A percentile compares a stretch with the other conserved stretches of the same genome.
phyloP scores from a whole-genome alignment of 2,797 vertebrate species.

The Argentina silus region DNA sequence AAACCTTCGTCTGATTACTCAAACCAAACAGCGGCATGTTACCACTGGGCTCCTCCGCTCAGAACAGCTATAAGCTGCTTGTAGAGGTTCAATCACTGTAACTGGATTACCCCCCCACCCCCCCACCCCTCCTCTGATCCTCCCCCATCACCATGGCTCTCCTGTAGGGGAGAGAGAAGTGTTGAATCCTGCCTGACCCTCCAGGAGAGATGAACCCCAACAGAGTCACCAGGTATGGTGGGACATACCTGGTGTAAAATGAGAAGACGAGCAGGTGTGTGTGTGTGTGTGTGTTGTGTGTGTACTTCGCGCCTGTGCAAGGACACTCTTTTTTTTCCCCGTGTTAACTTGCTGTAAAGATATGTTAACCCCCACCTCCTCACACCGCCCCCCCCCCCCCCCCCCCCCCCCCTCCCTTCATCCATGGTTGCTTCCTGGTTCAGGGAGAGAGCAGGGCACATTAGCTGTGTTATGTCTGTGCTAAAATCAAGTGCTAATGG shows the following conservation, averaged over 20 bases:
- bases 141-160: background rate
- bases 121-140: background rate
- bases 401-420: constrained; percentile 38
- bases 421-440: constrained; percentile 63
- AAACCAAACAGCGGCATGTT: constrained; percentile 3
- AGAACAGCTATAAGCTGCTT: background rate
- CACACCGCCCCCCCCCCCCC: background rate
- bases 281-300: constrained; percentile 10
- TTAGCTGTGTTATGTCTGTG: constrained; percentile 64
- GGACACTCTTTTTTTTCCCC: background rate
- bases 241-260: constrained; percentile 23
- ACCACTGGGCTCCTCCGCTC: background rate
- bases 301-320: background rate
- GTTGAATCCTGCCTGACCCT: background rate
- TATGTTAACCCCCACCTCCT: background rate
- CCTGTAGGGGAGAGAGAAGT: background rate
- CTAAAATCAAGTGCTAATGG: constrained; percentile 74
- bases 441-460: constrained; percentile 65
- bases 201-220: background rate
- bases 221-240: constrained; percentile 11
- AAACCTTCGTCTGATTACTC: background rate
- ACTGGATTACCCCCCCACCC: background rate
- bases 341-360: background rate
- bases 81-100: background rate
- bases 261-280: constrained; percentile 55